phyloP scores from a whole-genome alignment of 1,140 invertebrate genomes.

The Drosophila pseudoobscura region DNA sequence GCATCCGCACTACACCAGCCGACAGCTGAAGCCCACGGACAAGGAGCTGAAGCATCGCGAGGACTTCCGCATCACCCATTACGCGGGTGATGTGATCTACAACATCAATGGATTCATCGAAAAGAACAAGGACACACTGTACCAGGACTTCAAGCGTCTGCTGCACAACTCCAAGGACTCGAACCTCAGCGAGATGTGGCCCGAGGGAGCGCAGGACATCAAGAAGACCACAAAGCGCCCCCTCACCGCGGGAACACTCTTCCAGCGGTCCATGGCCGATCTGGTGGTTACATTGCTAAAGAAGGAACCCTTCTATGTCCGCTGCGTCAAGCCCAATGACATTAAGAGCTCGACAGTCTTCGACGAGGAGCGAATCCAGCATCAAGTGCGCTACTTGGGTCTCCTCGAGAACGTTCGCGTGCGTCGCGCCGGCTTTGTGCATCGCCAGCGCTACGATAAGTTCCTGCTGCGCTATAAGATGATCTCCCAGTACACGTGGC shows the following conservation, averaged over 20 bases:
- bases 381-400: conserved; percentile 96
- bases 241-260: conserved; percentile 95
- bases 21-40: conserved; percentile 91
- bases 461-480: conserved; percentile 96
- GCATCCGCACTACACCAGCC: conserved; percentile 95
- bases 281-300: conserved; percentile 94
- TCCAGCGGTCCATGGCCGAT: conserved; percentile 96
- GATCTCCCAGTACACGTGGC: conserved; percentile 97
- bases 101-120: conserved; percentile 95
- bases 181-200: conserved; percentile 95
- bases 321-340: conserved; percentile 98
- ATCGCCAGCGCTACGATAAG: conserved; percentile 94
- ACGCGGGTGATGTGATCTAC: conserved; percentile 98
- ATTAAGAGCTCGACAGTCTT: conserved; percentile 90
- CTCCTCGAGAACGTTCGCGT: conserved; percentile 97
- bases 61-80: conserved; percentile 95
- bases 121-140: conserved; percentile 97
- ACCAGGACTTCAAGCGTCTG: conserved; percentile 97
- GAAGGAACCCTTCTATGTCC: conserved; percentile 98
- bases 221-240: conserved; percentile 97
- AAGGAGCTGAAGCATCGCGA: conserved; percentile 91
- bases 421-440: conserved; percentile 95
- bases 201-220: conserved; percentile 95
- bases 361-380: conserved; percentile 90
- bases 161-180: conserved; percentile 91